Percentiles rank a stretch among this genome's conserved stretches.
Conservation (phyloP, 2,113 vertebrate genomes). For the Cathartes aura region DNA sequence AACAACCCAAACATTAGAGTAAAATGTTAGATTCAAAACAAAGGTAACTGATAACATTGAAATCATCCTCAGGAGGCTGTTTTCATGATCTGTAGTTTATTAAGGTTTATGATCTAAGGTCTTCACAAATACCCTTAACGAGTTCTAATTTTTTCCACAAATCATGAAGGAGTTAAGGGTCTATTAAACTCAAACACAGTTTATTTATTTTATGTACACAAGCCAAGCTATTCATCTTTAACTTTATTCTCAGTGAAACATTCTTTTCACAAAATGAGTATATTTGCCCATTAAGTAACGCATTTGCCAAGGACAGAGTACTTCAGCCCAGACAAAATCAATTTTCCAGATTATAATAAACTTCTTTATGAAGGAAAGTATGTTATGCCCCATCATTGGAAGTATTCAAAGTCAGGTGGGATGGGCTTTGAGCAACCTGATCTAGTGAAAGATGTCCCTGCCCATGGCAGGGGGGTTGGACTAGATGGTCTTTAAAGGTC, state of each 20-base stretch:
- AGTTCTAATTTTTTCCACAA: not conserved
- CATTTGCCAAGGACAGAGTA: not conserved
- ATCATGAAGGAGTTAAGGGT: not conserved
- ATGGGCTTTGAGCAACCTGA: not conserved
- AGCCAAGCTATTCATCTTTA: not conserved
- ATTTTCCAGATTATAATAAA: not conserved
- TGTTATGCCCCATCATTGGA: not conserved
- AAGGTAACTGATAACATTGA: not conserved
- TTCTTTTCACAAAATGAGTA: not conserved
- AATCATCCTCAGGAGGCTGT: not conserved
- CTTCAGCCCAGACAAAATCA: not conserved
- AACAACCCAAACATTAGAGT: not conserved
- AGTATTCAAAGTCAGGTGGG: not conserved
- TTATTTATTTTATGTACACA: not conserved
- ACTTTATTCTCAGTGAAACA: not conserved
- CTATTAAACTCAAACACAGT: not conserved
- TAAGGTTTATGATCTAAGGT: not conserved
- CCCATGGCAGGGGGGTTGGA: fast-evolving
- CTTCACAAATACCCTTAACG: not conserved
- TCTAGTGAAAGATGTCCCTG: not conserved
- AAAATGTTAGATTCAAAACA: not conserved
- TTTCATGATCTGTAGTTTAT: not conserved
- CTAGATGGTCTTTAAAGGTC: not conserved
- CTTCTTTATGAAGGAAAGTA: not conserved
- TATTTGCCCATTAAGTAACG: not conserved